A percentile compares a stretch with the other conserved stretches of the same genome.
phyloP scores from a whole-genome alignment of 1,140 invertebrate species.

The Vollenhovia emeryi region DNA sequence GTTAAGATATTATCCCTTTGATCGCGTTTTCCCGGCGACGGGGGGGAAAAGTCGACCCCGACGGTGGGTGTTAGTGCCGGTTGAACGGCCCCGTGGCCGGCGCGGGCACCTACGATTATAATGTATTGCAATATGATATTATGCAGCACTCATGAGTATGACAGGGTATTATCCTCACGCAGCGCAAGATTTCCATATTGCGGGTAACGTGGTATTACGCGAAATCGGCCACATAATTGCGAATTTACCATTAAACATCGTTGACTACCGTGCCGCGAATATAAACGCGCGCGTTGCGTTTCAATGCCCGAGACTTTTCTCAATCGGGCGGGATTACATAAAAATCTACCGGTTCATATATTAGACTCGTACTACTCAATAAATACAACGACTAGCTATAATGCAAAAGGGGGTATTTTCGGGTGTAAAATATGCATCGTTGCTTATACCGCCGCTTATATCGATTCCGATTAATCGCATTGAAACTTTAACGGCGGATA shows the following conservation, averaged over 20 bases:
- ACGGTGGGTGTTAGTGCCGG: slow-evolving; percentile 18
- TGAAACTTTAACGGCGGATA: slow-evolving; percentile 32
- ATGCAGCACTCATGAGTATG: slow-evolving; percentile 78
- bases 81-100: slow-evolving; percentile 67
- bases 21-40: slow-evolving; percentile 15
- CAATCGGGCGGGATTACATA: slow-evolving; percentile 36
- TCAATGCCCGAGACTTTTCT: slow-evolving; percentile 62
- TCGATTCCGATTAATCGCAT: slow-evolving; percentile 26
- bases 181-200: slow-evolving; percentile 81
- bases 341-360: not conserved
- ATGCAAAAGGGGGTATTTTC: not conserved
- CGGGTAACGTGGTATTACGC: slow-evolving; percentile 77
- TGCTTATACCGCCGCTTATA: slow-evolving; percentile 1
- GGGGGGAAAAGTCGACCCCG: slow-evolving; percentile 29
- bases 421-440: not conserved
- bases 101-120: slow-evolving; percentile 69
- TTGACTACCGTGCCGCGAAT: slow-evolving; percentile 53
- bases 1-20: slow-evolving; percentile 42
- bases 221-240: slow-evolving; percentile 79
- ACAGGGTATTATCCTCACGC: slow-evolving; percentile 83
- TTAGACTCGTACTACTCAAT: slow-evolving; percentile 12
- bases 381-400: not conserved
- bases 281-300: slow-evolving; percentile 61
- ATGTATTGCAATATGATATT: slow-evolving; percentile 80
- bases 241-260: slow-evolving; percentile 75